A percentile compares a stretch with the other conserved stretches of the same genome.
Evolutionary conservation across 1,140 invertebrate species (phyloP).

Genomic region (Wiebesia pumilae): DNA sequence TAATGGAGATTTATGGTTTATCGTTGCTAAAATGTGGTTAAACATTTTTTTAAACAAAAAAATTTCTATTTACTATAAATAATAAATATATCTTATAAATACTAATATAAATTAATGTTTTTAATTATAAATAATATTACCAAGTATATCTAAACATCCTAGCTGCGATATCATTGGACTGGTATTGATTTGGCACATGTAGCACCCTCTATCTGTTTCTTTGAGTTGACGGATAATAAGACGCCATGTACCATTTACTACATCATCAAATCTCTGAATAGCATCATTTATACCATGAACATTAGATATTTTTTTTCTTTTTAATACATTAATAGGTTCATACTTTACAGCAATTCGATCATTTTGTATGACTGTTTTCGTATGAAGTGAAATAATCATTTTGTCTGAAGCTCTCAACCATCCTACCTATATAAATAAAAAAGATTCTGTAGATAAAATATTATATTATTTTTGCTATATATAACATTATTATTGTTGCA

Average conservation of each 20-base stretch:
- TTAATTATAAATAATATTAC: constrained; percentile 71
- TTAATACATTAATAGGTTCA: constrained; percentile 80
- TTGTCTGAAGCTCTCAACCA: constrained; percentile 93
- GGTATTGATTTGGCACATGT: constrained; percentile 84
- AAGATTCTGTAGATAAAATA: too few species aligned
- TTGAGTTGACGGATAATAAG: constrained; percentile 80
- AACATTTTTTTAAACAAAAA: too few species aligned
- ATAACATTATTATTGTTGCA: background rate
- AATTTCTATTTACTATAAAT: background rate
- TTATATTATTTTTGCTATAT: background rate
- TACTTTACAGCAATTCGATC: constrained; percentile 86
- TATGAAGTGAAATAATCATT: constrained; percentile 89
- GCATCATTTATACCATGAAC: constrained; percentile 78
- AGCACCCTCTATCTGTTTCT: constrained; percentile 79
- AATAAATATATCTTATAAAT: constrained; percentile 4
- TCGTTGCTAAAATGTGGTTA: too few species aligned
- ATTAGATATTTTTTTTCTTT: constrained; percentile 76
- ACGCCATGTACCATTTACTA: constrained; percentile 80
- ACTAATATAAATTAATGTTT: background rate
- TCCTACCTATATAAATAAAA: constrained; percentile 82
- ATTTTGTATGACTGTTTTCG: constrained; percentile 91
- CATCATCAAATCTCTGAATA: background rate
- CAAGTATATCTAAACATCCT: constrained; percentile 83
- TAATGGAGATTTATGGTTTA: too few species aligned
- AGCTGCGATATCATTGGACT: constrained; percentile 81